A percentile compares a stretch with the other conserved stretches of the same genome.
Evolutionary conservation across 2,113 vertebrate genomes (phyloP).

Genomic region (Neotoma lepida): DNA sequence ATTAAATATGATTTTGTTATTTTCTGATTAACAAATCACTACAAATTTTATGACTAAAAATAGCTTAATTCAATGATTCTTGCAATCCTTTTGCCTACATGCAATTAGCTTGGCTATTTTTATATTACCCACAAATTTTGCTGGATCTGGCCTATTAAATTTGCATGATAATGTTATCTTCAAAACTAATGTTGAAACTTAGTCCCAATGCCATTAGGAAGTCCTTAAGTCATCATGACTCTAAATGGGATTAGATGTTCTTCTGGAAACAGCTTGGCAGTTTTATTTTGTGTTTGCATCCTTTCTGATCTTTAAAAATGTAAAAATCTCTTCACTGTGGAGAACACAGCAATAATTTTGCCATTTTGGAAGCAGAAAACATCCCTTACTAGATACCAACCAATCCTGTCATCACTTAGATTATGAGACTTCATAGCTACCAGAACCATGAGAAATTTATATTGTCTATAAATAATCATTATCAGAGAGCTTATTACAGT

Average conservation of each 20-base stretch:
- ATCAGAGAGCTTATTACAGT: neutral
- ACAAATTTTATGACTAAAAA: neutral
- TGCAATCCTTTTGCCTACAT: neutral
- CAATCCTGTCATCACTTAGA: no score
- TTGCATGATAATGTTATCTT: neutral
- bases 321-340: neutral
- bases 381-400: neutral
- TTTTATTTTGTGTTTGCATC: neutral
- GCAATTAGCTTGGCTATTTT: neutral
- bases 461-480: neutral
- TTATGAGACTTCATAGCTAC: neutral
- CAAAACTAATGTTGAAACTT: neutral
- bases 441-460: neutral
- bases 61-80: neutral
- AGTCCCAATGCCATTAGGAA: neutral
- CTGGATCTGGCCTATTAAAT: neutral
- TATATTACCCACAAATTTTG: neutral
- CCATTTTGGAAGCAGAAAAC: neutral
- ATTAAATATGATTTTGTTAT: neutral
- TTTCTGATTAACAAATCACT: neutral
- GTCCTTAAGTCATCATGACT: neutral
- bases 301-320: neutral
- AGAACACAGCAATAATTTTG: neutral
- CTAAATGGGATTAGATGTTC: neutral
- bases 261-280: neutral